Percentiles rank a stretch among this genome's conserved stretches.
These are phyloP conservation scores for Maniola hyperantus DNA, from an alignment of 2,888 invertebrate species.

Conservation along the genomic window DNA sequence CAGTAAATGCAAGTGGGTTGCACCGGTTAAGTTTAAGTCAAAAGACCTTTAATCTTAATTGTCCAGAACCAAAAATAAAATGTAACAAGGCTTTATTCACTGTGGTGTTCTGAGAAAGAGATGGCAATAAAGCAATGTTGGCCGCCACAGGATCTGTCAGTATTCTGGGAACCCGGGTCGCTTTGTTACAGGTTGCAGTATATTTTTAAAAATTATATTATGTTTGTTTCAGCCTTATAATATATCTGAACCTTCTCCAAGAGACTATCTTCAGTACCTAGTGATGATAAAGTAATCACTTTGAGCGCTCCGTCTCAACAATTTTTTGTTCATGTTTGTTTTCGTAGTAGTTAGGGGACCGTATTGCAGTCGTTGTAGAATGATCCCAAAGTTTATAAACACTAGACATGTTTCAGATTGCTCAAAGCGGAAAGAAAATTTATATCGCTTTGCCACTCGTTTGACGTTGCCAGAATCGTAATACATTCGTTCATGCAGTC, in stretches of 20 bases:
- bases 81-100: too few relatives aligned
- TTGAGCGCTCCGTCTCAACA: not conserved
- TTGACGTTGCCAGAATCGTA: constrained; percentile 35
- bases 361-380: not conserved
- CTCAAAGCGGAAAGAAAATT: constrained; percentile 27
- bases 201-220: too few relatives aligned
- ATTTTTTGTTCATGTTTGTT: not conserved
- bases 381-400: constrained; percentile 7
- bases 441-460: constrained; percentile 34
- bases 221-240: not conserved
- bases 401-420: constrained; percentile 25
- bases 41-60: too few relatives aligned
- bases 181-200: too few relatives aligned
- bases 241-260: not conserved
- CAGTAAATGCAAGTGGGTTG: too few relatives aligned
- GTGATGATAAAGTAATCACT: not conserved
- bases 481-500: constrained; percentile 28
- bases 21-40: too few relatives aligned
- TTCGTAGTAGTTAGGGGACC: not conserved
- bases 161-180: too few relatives aligned
- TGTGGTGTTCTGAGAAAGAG: too few relatives aligned
- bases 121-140: too few relatives aligned
- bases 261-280: not conserved
- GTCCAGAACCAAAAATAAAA: too few relatives aligned
- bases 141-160: too few relatives aligned